A percentile compares a stretch with the other conserved stretches of the same genome.
Evolutionary conservation across 2,888 invertebrate genomes (phyloP).

Genomic region (Gonocerus acuteangulatus): DNA sequence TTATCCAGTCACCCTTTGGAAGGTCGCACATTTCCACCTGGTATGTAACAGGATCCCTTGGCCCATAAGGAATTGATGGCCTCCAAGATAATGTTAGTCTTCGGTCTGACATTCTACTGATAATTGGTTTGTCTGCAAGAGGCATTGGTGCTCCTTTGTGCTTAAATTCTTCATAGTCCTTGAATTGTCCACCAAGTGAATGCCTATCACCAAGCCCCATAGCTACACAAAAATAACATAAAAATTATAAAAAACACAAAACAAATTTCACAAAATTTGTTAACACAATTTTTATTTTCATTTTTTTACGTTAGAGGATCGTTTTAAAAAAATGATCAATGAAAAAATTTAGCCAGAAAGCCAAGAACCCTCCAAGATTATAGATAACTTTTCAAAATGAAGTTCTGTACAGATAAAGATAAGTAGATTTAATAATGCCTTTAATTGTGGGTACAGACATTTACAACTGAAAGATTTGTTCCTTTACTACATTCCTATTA

Average conservation of each 20-base stretch:
- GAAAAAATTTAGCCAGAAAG: too few species aligned
- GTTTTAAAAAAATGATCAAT: too few species aligned
- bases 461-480: too few species aligned
- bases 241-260: not conserved
- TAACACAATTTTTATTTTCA: too few species aligned
- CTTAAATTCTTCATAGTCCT: slow-evolving; percentile 74
- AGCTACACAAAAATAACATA: slow-evolving; percentile 5
- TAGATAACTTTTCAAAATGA: too few species aligned
- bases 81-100: slow-evolving; percentile 87
- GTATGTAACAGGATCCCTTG: slow-evolving; percentile 85
- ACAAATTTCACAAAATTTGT: not conserved
- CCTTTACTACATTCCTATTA: too few species aligned
- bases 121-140: slow-evolving; percentile 80
- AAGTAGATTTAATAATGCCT: too few species aligned
- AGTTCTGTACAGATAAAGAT: too few species aligned
- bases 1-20: slow-evolving; percentile 89
- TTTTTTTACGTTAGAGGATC: too few species aligned
- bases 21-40: slow-evolving; percentile 86
- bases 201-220: slow-evolving; percentile 28
- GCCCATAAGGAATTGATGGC: slow-evolving; percentile 80
- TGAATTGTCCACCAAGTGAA: slow-evolving; percentile 60
- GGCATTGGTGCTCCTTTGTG: slow-evolving; percentile 79
- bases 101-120: slow-evolving; percentile 85
- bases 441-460: too few species aligned
- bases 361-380: too few species aligned